Evolutionary conservation across 2,888 invertebrate species (phyloP), one percentile per base, ranked within the genome.

Genomic region (Osmoderma eremita): DNA sequence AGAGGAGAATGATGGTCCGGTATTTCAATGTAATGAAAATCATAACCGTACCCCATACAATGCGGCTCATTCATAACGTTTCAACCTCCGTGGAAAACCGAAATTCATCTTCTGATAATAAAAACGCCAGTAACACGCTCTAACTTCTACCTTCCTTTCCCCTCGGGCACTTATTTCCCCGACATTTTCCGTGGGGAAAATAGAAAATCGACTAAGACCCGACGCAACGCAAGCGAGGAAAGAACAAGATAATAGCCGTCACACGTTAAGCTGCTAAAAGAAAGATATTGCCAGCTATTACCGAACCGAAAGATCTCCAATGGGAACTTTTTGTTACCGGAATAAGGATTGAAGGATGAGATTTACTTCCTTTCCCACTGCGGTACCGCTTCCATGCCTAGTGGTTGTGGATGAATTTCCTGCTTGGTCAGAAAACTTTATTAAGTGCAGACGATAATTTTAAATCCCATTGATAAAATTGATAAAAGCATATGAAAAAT

Each of bases 241-340:
- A 30, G 6, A 61, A 15, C 58, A 1, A 24, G 45, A 45, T 61
- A 61, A 61, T 61, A 45, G 58, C 30, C 45, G 45, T 15, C 45
- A 45, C 24, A 17, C 58, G 15, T 45, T 58, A 58, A 45, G 30
- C 45, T 18, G 42, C 13, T 58, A 58, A 24, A 17, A 15, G 15
- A 18, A 18, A 61, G 58, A 48, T 61, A 61, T 61, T 36, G 24
- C 18, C 45, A 18, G 13, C 58, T 6, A 45, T 45, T 48, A 10
- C 30, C n/a, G 17, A 17, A 36, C 30, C 30, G 17, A 61, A 48
- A 61, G 58, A 45, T 61, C 30, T 3, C 58, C 45, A 10, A 4
- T 20, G 45, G 45, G 45, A 30, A 30, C n/a, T 1, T 17, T 41
- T 41, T 61, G 10, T 22, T 22, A 42, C 56, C 13, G 18, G 1